Percentiles rank a stretch among this genome's conserved stretches.
These are phyloP conservation scores for Priocnemis perturbator DNA, from an alignment of 2,888 invertebrate genomes.

Conservation along the genomic window DNA sequence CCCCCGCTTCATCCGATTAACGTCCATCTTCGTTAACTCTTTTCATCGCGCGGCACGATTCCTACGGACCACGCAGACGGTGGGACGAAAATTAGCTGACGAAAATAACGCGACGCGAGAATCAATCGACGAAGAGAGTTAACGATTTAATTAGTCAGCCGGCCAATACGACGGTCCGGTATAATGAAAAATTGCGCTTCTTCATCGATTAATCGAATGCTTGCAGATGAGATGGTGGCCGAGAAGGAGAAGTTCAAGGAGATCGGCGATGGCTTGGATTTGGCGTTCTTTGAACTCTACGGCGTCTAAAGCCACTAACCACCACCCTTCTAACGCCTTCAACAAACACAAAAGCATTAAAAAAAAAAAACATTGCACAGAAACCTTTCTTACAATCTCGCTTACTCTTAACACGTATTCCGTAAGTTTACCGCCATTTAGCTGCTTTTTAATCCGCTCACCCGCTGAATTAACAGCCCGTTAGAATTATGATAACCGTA, in stretches of 20 bases:
- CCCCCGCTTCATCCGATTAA: too few relatives aligned
- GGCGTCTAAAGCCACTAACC: constrained; percentile 68
- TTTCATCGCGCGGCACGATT: not conserved
- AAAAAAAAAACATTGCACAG: constrained; percentile 32
- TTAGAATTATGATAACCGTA: too few relatives aligned
- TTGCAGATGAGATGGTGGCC: constrained; percentile 88
- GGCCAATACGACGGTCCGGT: too few relatives aligned
- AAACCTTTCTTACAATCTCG: constrained; percentile 62
- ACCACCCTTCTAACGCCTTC: constrained; percentile 62
- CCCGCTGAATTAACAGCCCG: constrained; percentile 15
- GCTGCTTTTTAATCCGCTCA: constrained; percentile 54
- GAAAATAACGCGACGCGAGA: too few relatives aligned
- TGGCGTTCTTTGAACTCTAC: constrained; percentile 89
- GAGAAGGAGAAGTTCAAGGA: constrained; percentile 95
- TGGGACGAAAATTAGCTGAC: too few relatives aligned
- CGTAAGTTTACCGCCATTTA: constrained; percentile 61
- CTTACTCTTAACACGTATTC: constrained; percentile 65
- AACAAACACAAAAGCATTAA: constrained; percentile 27
- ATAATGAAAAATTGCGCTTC: not conserved
- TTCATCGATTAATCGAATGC: constrained; percentile 46
- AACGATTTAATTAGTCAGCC: not conserved
- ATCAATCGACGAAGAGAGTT: too few relatives aligned
- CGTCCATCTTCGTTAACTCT: constrained; percentile 2
- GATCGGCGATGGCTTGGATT: constrained; percentile 95
- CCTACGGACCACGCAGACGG: too few relatives aligned